phyloP scores from a whole-genome alignment of 1,140 invertebrate genomes.

The Trialeurodes vaporariorum region DNA sequence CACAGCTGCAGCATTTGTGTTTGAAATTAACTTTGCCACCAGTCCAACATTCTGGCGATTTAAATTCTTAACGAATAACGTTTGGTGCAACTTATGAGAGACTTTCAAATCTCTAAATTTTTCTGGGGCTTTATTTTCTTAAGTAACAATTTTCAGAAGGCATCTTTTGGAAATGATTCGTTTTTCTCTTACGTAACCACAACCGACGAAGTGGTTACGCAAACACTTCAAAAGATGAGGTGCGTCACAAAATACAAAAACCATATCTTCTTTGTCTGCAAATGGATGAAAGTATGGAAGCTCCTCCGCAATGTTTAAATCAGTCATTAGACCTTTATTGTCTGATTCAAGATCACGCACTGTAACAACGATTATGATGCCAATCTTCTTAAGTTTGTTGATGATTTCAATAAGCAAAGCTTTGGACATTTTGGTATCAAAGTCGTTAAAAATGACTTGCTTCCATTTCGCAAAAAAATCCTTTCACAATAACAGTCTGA shows the following conservation, averaged over 20 bases:
- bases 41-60: background rate
- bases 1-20: background rate
- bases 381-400: background rate
- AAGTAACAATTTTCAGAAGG: background rate
- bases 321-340: background rate
- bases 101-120: background rate
- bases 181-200: background rate
- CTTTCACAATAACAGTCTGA: background rate
- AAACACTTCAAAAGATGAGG: background rate
- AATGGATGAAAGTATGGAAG: background rate
- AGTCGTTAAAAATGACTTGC: background rate
- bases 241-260: background rate
- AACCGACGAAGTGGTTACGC: background rate
- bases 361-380: background rate
- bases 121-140: background rate
- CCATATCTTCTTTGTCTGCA: background rate
- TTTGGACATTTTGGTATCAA: background rate
- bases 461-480: background rate
- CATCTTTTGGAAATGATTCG: background rate
- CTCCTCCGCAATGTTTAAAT: background rate
- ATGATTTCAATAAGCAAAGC: background rate
- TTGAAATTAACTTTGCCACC: background rate
- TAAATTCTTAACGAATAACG: background rate
- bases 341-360: background rate
- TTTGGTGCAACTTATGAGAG: background rate